phyloP scores from a whole-genome alignment of 2,797 vertebrate genomes.

The Phalanger gymnotis region DNA sequence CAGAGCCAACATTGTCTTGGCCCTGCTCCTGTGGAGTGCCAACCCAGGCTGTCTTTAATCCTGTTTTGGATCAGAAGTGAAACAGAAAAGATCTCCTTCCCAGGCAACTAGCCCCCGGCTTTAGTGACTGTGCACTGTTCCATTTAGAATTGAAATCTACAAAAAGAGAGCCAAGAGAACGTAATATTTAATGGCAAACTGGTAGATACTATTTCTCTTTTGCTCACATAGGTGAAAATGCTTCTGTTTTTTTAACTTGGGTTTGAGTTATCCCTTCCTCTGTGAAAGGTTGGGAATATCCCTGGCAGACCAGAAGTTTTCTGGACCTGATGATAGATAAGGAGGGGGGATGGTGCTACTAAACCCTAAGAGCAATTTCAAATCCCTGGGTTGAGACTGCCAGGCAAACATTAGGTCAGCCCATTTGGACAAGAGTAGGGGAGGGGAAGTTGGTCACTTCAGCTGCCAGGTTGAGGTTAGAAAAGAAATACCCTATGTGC shows the following conservation, averaged over 20 bases:
- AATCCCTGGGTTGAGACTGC: background rate
- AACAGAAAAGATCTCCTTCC: constrained; percentile 52
- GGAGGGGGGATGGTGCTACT: background rate
- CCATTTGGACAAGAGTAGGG: background rate
- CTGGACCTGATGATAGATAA: background rate
- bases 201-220: background rate
- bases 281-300: background rate
- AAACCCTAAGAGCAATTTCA: background rate
- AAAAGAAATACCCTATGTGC: constrained; percentile 45
- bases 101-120: constrained; percentile 63
- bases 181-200: background rate
- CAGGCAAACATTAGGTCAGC: background rate
- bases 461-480: constrained; percentile 50
- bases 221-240: constrained; percentile 26
- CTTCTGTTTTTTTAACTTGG: constrained; percentile 31
- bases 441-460: background rate
- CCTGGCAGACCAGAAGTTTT: background rate
- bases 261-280: background rate
- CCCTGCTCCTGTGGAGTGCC: constrained; percentile 36
- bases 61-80: constrained; percentile 58
- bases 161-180: background rate
- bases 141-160: background rate
- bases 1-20: constrained; percentile 75
- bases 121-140: background rate
- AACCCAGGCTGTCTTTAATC: constrained; percentile 63